These are phyloP conservation scores for Apostichopus parvimensis DNA, from an alignment of 35 echinoderm and acorn worm genomes.

Conservation along the genomic window DNA sequence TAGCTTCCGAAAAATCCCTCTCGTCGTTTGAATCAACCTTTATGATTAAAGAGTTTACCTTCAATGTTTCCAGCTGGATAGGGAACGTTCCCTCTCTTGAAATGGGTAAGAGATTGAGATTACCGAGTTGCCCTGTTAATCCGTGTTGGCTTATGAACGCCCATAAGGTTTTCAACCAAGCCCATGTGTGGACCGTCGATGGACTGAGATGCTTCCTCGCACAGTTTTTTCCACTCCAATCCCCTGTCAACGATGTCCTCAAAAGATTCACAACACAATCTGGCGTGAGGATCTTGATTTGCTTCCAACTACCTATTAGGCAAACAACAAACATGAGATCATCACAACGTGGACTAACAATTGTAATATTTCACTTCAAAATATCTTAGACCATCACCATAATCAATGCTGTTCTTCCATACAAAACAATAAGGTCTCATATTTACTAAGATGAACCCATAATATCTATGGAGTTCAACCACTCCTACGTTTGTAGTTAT, in stretches of 20 bases:
- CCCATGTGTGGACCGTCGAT: background rate
- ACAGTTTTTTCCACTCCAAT: background rate
- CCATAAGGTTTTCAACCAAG: constrained; percentile 21
- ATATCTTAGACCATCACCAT: no score
- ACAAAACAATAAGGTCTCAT: no score
- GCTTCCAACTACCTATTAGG: background rate
- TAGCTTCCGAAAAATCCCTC: background rate
- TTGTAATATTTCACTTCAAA: background rate
- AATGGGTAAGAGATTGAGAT: constrained; percentile 21
- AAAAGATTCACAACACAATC: background rate
- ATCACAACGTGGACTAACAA: background rate
- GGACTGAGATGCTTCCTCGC: background rate
- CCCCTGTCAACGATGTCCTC: background rate
- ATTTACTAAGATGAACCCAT: no score
- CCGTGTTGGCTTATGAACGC: background rate
- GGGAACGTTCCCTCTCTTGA: background rate
- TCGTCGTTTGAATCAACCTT: background rate
- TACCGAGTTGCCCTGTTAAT: background rate
- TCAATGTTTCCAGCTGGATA: constrained; percentile 1
- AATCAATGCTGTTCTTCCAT: no score
- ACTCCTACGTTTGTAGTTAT: no score
- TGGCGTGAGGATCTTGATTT: background rate
- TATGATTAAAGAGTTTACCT: background rate
- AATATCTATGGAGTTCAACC: no score
- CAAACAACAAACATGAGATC: background rate